Conservation (phyloP, 2,797 vertebrate genomes). For the Aplochiton taeniatus region DNA sequence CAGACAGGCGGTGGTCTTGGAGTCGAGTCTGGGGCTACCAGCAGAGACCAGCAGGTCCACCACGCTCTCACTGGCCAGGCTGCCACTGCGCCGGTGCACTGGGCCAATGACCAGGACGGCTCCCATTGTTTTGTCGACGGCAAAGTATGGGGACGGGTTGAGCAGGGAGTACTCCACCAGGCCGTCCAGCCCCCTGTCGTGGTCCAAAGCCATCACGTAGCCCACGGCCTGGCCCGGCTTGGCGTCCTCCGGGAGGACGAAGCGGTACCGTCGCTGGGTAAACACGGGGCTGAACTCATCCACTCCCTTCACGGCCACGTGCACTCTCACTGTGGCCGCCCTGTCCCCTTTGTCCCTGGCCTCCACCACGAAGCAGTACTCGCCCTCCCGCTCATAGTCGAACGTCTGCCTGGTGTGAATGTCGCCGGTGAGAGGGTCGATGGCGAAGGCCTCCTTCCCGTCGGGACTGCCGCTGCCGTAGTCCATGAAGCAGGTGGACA, state of each 20-base stretch:
- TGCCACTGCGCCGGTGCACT: constrained; percentile 70
- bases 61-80: constrained; percentile 48
- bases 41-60: constrained; percentile 83
- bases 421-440: constrained; percentile 85
- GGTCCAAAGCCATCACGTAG: constrained; percentile 85
- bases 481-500: constrained; percentile 80
- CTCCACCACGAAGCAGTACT: constrained; percentile 86
- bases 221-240: constrained; percentile 78
- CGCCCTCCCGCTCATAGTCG: constrained; percentile 84
- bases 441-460: constrained; percentile 81
- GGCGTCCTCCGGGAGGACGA: constrained; percentile 76
- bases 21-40: constrained; percentile 81
- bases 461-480: constrained; percentile 65
- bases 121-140: constrained; percentile 84
- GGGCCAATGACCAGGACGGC: constrained; percentile 76
- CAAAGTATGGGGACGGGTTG: constrained; percentile 80
- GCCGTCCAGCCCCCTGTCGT: constrained; percentile 86
- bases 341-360: constrained; percentile 86
- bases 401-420: constrained; percentile 84
- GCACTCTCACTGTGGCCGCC: constrained; percentile 77
- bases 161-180: constrained; percentile 83
- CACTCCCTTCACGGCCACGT: constrained; percentile 82
- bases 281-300: constrained; percentile 94
- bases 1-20: constrained; percentile 78
- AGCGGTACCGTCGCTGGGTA: constrained; percentile 84